Evolutionary conservation across 2,888 invertebrate species (phyloP).

Genomic region (Himalopsyche kuldschensis): DNA sequence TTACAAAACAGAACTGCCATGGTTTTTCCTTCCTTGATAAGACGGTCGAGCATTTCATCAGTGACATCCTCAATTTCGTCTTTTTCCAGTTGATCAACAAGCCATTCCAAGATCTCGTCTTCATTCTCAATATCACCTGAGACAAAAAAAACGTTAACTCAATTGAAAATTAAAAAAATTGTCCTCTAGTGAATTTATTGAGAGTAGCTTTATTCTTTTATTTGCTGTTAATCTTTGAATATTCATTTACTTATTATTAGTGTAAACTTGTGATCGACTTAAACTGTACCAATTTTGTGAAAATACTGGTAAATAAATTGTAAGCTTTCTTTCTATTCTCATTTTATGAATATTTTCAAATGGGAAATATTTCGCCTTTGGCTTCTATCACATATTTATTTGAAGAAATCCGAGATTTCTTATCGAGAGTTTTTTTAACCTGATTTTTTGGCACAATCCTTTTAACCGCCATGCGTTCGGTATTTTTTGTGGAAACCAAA

Average conservation of each 20-base stretch:
- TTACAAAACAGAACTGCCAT: constrained; percentile 90
- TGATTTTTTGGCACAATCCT: background rate
- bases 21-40: constrained; percentile 86
- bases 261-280: too few relatives aligned
- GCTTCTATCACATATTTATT: too few relatives aligned
- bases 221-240: too few relatives aligned
- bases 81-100: constrained; percentile 82
- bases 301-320: too few relatives aligned
- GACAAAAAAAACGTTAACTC: background rate
- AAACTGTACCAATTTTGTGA: too few relatives aligned
- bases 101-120: constrained; percentile 86
- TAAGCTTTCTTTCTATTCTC: too few relatives aligned
- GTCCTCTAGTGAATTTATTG: background rate
- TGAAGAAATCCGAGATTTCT: too few relatives aligned
- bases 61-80: constrained; percentile 95
- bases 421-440: background rate
- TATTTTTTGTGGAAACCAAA: background rate
- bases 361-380: background rate
- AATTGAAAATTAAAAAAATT: background rate
- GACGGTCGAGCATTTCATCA: constrained; percentile 89
- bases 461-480: background rate
- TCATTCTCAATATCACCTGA: constrained; percentile 82
- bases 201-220: too few relatives aligned
- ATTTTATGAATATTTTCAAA: too few relatives aligned
- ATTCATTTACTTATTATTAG: too few relatives aligned